Percentiles rank a stretch among this genome's conserved stretches.
These are phyloP conservation scores for Nowickia ferox DNA, from an alignment of 2,888 invertebrate species.

Conservation along the genomic window DNA sequence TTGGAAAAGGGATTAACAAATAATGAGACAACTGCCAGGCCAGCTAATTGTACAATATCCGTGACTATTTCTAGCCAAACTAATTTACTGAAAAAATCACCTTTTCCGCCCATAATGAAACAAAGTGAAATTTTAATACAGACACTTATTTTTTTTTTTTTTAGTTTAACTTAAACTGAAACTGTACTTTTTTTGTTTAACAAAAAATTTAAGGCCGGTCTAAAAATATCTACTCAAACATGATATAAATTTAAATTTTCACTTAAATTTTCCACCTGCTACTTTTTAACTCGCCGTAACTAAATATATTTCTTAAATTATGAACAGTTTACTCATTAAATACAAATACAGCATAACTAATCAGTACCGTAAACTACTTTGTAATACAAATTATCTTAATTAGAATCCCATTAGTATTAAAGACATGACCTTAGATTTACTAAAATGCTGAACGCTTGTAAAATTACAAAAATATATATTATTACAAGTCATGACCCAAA, in stretches of 20 bases:
- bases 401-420: conserved; percentile 53
- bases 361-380: conserved; percentile 4
- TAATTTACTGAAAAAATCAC: no score
- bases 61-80: no score
- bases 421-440: conserved; percentile 1
- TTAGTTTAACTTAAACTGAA: no score
- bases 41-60: no score
- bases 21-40: no score
- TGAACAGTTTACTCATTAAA: neutral
- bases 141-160: no score
- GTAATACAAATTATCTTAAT: conserved; percentile 59
- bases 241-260: neutral
- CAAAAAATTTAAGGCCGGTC: no score
- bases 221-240: no score
- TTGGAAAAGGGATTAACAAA: no score
- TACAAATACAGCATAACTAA: neutral
- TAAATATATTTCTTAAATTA: neutral
- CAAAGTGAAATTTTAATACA: no score
- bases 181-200: no score
- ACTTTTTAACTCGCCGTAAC: conserved; percentile 8
- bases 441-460: conserved; percentile 36
- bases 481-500: conserved; percentile 2
- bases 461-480: conserved; percentile 1
- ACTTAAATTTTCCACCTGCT: conserved; percentile 17
- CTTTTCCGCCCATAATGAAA: no score